Base-by-base conservation (phyloP, 1,140 invertebrate species). In the Chironomus striatipennis region DNA sequence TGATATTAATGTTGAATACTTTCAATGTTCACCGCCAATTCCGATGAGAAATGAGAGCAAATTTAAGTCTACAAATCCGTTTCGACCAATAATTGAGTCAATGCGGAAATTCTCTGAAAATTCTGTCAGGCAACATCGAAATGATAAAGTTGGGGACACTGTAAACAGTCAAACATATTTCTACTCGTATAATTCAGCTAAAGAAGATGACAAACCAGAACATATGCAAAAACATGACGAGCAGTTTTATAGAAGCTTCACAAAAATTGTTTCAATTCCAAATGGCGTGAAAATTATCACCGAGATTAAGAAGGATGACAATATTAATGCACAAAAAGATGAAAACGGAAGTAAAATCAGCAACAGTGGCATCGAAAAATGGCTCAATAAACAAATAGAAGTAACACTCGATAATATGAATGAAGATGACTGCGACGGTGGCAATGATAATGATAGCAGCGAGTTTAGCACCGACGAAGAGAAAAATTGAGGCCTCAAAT, bases 271-370 rank as follows among this genome's bases (percentile, higher is more conserved):
- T 21, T 20, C 65, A 0, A 21, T 70, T 18, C 65, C 65, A 70
- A 70, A 70, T 70, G 65, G 65, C 7, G 65, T 70, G 6, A 70
- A 12, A 70, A 70, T 70, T 10, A 20, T 70, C 18, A 70, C 65
- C 1, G 65, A 70, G 20, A 70, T 70, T 8, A 20, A 20, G 18
- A 70, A 21, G 20, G 65, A 70, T 10, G 17, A 70, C 7, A 67
- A 67, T 20, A n/a, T 7, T 20, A 17, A 18, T 5, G 7, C 7
- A 20, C 17, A n/a, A 57, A 57, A 7, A 8, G 65, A 70, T 70
- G n/a, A 18, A 1, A 70, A 18, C 65, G 65, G 18, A 18, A 18
- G 18, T 20, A 21, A 9, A 70, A 70, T 20, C n/a, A 9, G 47
- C 12, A 12, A 57, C 17, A 70, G 17, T 70, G 65, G 20, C 24